Evolutionary conservation across 2,113 vertebrate genomes (phyloP), one percentile per base, ranked within the genome.

Genomic region (Labeo rohita): DNA sequence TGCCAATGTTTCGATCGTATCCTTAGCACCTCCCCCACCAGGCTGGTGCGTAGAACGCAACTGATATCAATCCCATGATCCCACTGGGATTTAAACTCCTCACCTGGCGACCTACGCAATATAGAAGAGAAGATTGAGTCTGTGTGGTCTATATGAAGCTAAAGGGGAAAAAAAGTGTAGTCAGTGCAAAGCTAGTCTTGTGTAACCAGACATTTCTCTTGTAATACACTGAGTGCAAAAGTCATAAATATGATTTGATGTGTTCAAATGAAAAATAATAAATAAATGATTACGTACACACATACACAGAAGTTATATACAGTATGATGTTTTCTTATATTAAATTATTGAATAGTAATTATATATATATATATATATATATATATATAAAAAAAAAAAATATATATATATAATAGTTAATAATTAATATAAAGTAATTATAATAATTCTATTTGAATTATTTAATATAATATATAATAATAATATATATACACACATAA

Each of bases 81-180:
- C 88, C 77, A 76, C 82, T 72, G 75, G 36, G 80, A 75, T 88
- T 85, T 85, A 88, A 84, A 88, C 75, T 88, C 45, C 68, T 88
- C 80, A 77, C 72, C 75, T 88, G 56, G 15, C 0, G 45, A 52
- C 34, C 49, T 50, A 85, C 13, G 65, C 49, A 63, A 72, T 54
- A 78, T 43, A 56, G 11, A 80, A 16, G 15, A 47, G 52, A 72
- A 73, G 72, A 23, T 66, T 39, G 21, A 52, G 47, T 59, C 21
- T 85, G 47, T 47, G 12, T 18, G 18, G 59, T 63, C 12, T 84
- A 28, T 68, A 39, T 18, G 18, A 43, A 63, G 18, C 73, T 78
- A 23, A 74, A 23, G 8, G 8, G 3, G 16, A 68, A 68, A 68
- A 68, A 61, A 23, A 39, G 39, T 4, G 61, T 11, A 68, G 28